phyloP scores from a whole-genome alignment of 2,797 vertebrate species.

The Falco rusticolus region DNA sequence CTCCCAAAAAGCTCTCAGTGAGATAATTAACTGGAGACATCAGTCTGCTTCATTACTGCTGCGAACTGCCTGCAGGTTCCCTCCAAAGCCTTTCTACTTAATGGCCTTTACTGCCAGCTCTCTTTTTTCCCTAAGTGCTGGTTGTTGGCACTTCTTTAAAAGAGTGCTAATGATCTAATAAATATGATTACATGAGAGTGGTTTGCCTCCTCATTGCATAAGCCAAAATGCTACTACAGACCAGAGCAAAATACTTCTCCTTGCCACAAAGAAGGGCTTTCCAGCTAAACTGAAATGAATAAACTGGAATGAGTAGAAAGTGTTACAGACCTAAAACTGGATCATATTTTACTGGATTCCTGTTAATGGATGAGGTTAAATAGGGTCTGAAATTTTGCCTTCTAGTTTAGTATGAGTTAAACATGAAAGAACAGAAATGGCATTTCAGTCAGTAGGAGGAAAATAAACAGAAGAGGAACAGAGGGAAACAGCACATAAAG shows the following conservation, averaged over 20 bases:
- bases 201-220: background rate
- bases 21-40: conserved; percentile 42
- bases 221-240: background rate
- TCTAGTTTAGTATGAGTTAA: background rate
- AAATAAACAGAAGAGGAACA: background rate
- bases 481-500: background rate
- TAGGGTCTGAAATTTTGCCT: background rate
- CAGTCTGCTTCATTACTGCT: conserved; percentile 43
- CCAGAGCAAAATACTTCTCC: background rate
- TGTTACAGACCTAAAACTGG: background rate
- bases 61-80: background rate
- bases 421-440: background rate
- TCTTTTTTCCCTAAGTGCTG: background rate
- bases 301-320: background rate
- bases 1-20: conserved; percentile 1
- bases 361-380: background rate
- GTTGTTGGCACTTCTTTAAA: background rate
- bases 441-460: background rate
- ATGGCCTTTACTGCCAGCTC: background rate
- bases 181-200: background rate
- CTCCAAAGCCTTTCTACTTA: background rate
- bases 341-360: background rate
- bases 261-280: background rate
- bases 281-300: background rate
- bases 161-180: background rate